A percentile compares a stretch with the other conserved stretches of the same genome.
These are phyloP conservation scores for Eciton burchellii DNA, from an alignment of 1,140 invertebrate genomes.

Conservation along the genomic window DNA sequence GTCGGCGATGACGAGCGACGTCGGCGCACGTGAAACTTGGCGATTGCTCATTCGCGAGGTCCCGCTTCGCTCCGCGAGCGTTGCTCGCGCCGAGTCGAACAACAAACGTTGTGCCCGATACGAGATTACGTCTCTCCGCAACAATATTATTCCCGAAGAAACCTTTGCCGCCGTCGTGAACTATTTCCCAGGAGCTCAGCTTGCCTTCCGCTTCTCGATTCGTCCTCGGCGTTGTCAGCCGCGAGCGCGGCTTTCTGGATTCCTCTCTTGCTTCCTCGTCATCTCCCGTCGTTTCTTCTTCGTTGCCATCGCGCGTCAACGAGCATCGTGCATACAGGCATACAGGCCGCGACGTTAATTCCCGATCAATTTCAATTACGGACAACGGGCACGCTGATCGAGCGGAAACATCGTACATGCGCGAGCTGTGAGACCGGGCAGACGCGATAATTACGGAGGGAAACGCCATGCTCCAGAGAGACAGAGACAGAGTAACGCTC, in stretches of 20 bases:
- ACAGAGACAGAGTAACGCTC: background rate
- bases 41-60: constrained; percentile 5
- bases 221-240: background rate
- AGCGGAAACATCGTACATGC: constrained; percentile 48
- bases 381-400: constrained; percentile 44
- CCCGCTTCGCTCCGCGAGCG: background rate
- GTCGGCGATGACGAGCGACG: background rate
- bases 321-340: background rate
- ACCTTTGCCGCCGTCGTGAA: background rate
- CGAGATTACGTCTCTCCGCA: constrained; percentile 23
- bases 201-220: background rate
- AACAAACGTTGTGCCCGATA: constrained; percentile 32
- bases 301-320: background rate
- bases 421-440: constrained; percentile 24
- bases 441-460: constrained; percentile 46
- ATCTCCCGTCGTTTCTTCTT: background rate
- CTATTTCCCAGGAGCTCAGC: background rate
- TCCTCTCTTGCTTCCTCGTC: background rate
- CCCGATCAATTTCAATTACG: constrained; percentile 56
- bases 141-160: constrained; percentile 26
- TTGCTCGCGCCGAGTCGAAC: constrained; percentile 28
- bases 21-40: constrained; percentile 15
- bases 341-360: constrained; percentile 40
- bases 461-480: background rate
- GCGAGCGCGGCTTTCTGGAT: too few species aligned